A percentile compares a stretch with the other conserved stretches of the same genome.
These are phyloP conservation scores for Stenichneumon culpator DNA, from an alignment of 2,888 invertebrate species.

Conservation along the genomic window DNA sequence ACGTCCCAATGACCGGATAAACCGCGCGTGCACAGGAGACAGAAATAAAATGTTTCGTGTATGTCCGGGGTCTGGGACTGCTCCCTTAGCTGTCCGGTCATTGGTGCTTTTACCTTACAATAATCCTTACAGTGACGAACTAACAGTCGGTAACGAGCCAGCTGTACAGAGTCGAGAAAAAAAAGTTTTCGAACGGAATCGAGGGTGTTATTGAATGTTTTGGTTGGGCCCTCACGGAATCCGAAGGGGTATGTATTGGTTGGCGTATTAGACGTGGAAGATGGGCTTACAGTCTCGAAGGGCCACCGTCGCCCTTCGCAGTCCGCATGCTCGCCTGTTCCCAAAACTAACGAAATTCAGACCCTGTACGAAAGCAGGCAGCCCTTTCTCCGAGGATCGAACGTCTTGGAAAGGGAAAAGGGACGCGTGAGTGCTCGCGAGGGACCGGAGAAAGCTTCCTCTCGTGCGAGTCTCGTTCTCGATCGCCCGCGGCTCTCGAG, in stretches of 20 bases:
- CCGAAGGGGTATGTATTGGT: neutral
- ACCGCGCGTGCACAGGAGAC: too few species aligned
- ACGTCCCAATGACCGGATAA: too few species aligned
- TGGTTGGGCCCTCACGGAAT: neutral
- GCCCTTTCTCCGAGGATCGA: slow-evolving; percentile 35
- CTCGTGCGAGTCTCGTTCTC: neutral
- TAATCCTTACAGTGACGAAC: neutral
- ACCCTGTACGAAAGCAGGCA: slow-evolving; percentile 74
- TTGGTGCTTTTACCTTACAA: neutral
- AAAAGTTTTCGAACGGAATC: neutral
- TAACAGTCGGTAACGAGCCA: neutral
- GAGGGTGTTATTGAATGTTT: neutral
- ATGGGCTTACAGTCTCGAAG: slow-evolving; percentile 19
- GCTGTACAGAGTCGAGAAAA: neutral
- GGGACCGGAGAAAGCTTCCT: slow-evolving; percentile 35
- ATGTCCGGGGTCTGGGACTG: too few species aligned
- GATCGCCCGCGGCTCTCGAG: slow-evolving; percentile 1
- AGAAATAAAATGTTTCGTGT: too few species aligned
- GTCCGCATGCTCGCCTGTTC: slow-evolving; percentile 78
- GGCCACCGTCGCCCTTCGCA: slow-evolving; percentile 41
- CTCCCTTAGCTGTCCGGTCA: too few species aligned
- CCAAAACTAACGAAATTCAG: slow-evolving; percentile 78
- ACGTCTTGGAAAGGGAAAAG: slow-evolving; percentile 4
- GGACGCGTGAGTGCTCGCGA: neutral
- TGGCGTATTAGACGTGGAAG: neutral